Conservation (phyloP, 2,797 vertebrate genomes). For the Anguilla obscura region DNA sequence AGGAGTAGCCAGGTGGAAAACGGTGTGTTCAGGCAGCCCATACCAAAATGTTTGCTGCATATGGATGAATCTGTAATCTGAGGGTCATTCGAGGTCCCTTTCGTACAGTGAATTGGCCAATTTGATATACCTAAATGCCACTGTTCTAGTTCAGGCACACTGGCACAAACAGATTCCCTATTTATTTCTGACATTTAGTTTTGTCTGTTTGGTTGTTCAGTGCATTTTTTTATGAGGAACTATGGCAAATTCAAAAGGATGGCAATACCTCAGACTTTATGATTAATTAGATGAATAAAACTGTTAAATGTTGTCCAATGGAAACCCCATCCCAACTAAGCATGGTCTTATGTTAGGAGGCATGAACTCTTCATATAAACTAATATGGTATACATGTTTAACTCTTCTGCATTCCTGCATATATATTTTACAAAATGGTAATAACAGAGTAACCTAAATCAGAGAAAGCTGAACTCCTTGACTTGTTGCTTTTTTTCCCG, state of each 20-base stretch:
- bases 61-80: not conserved
- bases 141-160: not conserved
- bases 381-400: not conserved
- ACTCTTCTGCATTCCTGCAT: not conserved
- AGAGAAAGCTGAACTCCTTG: too few relatives aligned
- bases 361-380: not conserved
- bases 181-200: slow-evolving; percentile 13
- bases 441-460: not conserved
- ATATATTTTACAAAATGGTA: not conserved
- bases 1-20: slow-evolving; percentile 13
- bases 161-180: not conserved
- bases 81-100: not conserved
- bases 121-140: slow-evolving; percentile 17
- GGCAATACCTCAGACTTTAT: not conserved
- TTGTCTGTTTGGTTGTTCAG: not conserved
- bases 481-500: too few relatives aligned
- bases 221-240: not conserved
- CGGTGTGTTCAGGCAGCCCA: not conserved
- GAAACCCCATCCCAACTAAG: not conserved
- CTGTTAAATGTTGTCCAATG: not conserved
- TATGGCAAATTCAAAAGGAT: not conserved
- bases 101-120: slow-evolving; percentile 1
- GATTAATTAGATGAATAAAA: not conserved
- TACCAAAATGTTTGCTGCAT: not conserved
- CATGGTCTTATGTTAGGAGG: not conserved